Evolutionary conservation across 2,113 vertebrate genomes (phyloP).

Genomic region (Apodemus sylvaticus): DNA sequence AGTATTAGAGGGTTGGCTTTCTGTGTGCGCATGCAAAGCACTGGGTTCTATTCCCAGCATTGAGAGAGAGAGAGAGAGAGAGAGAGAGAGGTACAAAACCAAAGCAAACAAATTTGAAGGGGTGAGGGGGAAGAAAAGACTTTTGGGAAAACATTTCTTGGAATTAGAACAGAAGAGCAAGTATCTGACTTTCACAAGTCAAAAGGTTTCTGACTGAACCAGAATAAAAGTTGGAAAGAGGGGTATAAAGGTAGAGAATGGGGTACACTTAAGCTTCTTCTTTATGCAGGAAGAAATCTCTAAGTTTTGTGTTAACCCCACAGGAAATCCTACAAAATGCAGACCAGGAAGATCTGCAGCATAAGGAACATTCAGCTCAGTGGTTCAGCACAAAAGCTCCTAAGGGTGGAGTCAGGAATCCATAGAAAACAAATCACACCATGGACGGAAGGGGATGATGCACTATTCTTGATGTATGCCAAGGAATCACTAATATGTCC

Average conservation of each 20-base stretch:
- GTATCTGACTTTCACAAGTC: not conserved
- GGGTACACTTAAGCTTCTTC: not conserved
- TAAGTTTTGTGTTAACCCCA: not conserved
- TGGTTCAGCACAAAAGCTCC: not conserved
- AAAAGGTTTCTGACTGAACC: not conserved
- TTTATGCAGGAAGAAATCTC: not conserved
- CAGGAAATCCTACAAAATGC: not conserved
- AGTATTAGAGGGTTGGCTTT: too few species aligned
- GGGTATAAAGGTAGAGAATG: fast-evolving
- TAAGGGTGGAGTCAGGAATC: not conserved
- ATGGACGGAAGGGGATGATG: not conserved
- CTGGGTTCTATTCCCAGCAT: not conserved
- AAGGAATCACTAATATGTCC: not conserved
- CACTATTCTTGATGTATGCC: not conserved
- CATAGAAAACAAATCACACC: not conserved
- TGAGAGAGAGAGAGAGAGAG: not conserved
- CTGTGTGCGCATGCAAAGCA: not conserved
- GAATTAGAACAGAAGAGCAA: not conserved
- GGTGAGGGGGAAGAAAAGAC: not conserved
- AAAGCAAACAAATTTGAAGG: not conserved
- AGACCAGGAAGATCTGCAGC: not conserved
- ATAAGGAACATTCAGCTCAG: not conserved
- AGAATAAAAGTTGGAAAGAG: not conserved
- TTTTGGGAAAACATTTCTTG: not conserved
- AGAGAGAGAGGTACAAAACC: not conserved